Evolutionary conservation across 2,888 invertebrate species (phyloP).

Genomic region (Spialia ferax): DNA sequence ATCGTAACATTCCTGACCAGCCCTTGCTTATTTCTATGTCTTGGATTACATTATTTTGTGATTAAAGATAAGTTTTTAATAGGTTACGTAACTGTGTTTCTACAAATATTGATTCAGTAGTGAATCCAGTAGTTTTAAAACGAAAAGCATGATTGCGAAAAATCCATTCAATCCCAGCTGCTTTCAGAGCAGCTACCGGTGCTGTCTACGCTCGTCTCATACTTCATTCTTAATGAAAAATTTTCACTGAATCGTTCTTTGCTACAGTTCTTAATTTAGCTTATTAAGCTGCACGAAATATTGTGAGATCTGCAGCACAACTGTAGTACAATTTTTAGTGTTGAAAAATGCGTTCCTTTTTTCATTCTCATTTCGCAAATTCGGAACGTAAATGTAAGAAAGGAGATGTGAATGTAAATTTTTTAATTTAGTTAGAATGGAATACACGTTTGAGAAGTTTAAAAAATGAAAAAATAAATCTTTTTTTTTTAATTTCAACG

Average conservation of each 20-base stretch:
- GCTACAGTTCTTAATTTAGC: slow-evolving; percentile 29
- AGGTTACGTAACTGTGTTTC: no score
- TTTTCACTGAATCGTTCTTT: slow-evolving; percentile 29
- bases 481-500: background rate
- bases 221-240: slow-evolving; percentile 32
- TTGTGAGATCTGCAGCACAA: slow-evolving; percentile 20
- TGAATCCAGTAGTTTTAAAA: background rate
- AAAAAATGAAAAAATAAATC: background rate
- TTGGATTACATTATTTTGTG: no score
- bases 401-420: background rate
- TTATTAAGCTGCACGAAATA: slow-evolving; percentile 28
- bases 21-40: no score
- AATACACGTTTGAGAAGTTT: no score
- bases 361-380: slow-evolving; percentile 10
- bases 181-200: slow-evolving; percentile 18
- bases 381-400: no score
- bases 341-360: slow-evolving; percentile 22
- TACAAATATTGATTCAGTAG: background rate
- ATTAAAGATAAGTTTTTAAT: no score
- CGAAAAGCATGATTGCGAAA: background rate
- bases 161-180: slow-evolving; percentile 22
- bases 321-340: slow-evolving; percentile 14
- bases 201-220: slow-evolving; percentile 13
- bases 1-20: no score
- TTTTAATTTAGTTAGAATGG: background rate